Evolutionary conservation across 92 coral and sea anemone species (phyloP).

Genomic region (Bergia sp.): DNA sequence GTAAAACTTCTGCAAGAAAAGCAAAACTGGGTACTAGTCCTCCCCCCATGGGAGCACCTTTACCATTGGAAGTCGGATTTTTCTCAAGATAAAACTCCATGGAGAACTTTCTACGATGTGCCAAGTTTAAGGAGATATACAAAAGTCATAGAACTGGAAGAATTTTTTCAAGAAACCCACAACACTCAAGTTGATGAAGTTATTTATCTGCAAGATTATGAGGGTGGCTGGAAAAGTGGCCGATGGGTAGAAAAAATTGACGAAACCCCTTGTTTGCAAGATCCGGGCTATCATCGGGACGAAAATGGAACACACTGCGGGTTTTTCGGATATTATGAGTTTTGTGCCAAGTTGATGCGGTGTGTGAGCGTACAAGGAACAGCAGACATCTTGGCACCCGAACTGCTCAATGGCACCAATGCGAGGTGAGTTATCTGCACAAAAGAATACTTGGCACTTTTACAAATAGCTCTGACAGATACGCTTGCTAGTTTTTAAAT

Average conservation of each 20-base stretch:
- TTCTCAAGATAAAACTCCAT: constrained; percentile 49
- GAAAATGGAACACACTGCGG: constrained; percentile 55
- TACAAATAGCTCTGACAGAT: background rate
- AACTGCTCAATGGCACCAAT: constrained; percentile 26
- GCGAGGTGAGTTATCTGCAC: constrained; percentile 42
- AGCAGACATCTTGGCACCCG: constrained; percentile 47
- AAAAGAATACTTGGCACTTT: background rate
- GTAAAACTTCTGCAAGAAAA: constrained; percentile 50
- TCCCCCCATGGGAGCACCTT: constrained; percentile 69
- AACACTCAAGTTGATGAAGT: constrained; percentile 54
- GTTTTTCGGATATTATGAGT: constrained; percentile 38
- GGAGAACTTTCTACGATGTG: constrained; percentile 60
- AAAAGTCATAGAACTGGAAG: constrained; percentile 52
- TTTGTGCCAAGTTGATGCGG: constrained; percentile 42
- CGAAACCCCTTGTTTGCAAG: constrained; percentile 53
- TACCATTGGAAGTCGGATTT: constrained; percentile 61
- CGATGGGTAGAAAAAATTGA: constrained; percentile 44
- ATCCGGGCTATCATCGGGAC: constrained; percentile 64
- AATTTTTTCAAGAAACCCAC: constrained; percentile 36
- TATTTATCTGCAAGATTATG: constrained; percentile 54
- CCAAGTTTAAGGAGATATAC: constrained; percentile 47
- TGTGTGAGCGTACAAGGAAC: constrained; percentile 61
- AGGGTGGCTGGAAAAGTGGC: constrained; percentile 19
- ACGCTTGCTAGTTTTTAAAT: background rate
- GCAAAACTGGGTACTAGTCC: constrained; percentile 64